A percentile compares a stretch with the other conserved stretches of the same genome.
Conservation (phyloP, 2,797 vertebrate genomes). For the Galago senegalensis region DNA sequence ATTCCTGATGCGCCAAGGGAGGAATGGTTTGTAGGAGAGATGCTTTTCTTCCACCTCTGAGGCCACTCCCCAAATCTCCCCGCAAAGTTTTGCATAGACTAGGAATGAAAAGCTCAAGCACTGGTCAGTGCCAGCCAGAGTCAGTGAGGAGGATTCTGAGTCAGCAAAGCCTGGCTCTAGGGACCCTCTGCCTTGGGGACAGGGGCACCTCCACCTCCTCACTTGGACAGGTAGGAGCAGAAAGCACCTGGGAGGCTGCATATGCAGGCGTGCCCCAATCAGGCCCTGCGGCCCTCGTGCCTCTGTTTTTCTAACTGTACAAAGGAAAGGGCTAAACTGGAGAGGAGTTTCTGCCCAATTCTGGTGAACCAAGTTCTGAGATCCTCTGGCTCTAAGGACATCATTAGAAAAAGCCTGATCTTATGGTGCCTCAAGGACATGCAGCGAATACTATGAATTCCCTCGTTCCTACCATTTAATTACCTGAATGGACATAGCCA, state of each 20-base stretch:
- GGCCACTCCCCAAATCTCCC: neutral
- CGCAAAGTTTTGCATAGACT: neutral
- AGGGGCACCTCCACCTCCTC: neutral
- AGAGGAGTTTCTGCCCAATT: neutral
- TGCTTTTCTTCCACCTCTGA: neutral
- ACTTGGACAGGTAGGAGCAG: neutral
- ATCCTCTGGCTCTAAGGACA: neutral
- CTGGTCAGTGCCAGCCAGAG: neutral
- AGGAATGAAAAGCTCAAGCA: neutral
- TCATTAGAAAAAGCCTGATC: conserved; percentile 53
- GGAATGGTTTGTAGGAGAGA: neutral
- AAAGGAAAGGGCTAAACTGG: neutral
- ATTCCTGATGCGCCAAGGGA: neutral
- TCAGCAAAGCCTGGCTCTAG: neutral
- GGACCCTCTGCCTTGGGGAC: neutral
- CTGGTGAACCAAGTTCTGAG: neutral
- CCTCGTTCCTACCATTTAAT: conserved; percentile 60
- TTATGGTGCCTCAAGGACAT: neutral
- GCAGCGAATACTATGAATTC: conserved; percentile 11
- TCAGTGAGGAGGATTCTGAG: neutral
- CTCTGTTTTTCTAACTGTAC: neutral
- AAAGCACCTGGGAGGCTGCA: neutral
- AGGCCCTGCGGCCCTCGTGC: fast-evolving
- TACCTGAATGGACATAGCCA: conserved; percentile 44
- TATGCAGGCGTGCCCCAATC: fast-evolving